A percentile compares a stretch with the other conserved stretches of the same genome.
Conservation (phyloP, 2,888 invertebrate genomes). For the Pristionchus mayeri region DNA sequence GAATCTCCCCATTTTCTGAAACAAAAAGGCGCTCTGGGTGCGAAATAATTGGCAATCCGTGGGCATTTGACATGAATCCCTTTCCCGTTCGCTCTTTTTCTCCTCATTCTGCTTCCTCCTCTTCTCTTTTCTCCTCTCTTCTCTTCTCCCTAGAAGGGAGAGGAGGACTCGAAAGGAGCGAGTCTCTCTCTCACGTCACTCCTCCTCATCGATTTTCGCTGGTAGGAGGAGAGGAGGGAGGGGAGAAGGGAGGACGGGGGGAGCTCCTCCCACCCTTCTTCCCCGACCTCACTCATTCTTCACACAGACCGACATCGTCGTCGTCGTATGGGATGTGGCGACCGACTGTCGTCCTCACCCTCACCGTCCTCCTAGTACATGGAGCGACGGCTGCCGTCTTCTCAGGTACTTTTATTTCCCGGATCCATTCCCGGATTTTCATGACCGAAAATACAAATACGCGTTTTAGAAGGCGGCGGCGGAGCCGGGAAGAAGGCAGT, state of each 20-base stretch:
- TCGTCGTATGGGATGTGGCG: conserved; percentile 34
- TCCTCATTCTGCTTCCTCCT: neutral
- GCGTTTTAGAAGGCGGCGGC: conserved; percentile 21
- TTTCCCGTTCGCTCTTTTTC: too few species aligned
- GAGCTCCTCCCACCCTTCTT: neutral
- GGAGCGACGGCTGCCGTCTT: conserved; percentile 17
- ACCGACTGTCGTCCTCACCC: neutral
- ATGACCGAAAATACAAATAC: neutral
- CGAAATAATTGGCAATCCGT: too few species aligned
- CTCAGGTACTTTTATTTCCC: neutral
- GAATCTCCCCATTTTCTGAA: too few species aligned
- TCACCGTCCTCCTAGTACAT: conserved; percentile 3
- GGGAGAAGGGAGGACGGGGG: neutral
- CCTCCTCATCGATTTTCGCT: neutral
- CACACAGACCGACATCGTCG: neutral
- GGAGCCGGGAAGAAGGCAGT: neutral
- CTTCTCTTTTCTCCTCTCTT: neutral
- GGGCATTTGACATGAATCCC: too few species aligned
- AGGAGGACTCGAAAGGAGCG: neutral
- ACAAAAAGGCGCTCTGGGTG: too few species aligned
- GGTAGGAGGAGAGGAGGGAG: neutral
- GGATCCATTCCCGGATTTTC: neutral
- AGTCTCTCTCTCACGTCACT: conserved; percentile 31
- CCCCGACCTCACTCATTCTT: neutral
- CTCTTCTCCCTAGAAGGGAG: neutral